Percentiles rank a stretch among this genome's conserved stretches.
phyloP scores from a whole-genome alignment of 2,113 vertebrate genomes.

The Lutjanus erythropterus region DNA sequence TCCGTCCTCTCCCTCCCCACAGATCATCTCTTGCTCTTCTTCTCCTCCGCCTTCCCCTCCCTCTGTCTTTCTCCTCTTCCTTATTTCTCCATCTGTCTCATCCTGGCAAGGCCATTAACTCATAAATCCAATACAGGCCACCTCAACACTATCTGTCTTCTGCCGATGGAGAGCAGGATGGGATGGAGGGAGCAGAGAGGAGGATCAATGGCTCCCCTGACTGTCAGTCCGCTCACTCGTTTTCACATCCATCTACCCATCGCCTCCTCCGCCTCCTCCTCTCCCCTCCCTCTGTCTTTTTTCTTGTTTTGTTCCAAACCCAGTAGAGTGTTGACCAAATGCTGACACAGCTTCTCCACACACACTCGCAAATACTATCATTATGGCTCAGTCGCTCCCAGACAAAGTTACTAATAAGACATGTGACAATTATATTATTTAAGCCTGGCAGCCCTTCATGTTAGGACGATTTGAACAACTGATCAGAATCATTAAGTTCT shows the following conservation, averaged over 20 bases:
- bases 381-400: not conserved
- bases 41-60: conserved; percentile 26
- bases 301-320: conserved; percentile 55
- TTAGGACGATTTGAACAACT: not conserved
- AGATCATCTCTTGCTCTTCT: conserved; percentile 32
- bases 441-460: not conserved
- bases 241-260: conserved; percentile 80
- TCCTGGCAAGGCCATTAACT: conserved; percentile 79
- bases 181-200: conserved; percentile 64
- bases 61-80: conserved; percentile 62
- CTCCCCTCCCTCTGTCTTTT: not conserved
- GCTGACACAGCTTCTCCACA: conserved; percentile 53
- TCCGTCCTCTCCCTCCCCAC: conserved; percentile 33
- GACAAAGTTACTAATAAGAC: conserved; percentile 1
- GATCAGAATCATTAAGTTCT: not conserved
- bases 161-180: conserved; percentile 71
- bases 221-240: conserved; percentile 76
- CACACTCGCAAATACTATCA: conserved; percentile 13
- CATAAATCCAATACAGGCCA: conserved; percentile 82
- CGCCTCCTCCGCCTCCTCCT: conserved; percentile 22
- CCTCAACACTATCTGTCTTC: conserved; percentile 84
- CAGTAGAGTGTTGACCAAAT: conserved; percentile 24
- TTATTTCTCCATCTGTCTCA: conserved; percentile 81
- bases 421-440: not conserved
- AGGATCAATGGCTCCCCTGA: conserved; percentile 75